phyloP scores from a whole-genome alignment of 2,888 invertebrate genomes.

The Lucinisca nassula region DNA sequence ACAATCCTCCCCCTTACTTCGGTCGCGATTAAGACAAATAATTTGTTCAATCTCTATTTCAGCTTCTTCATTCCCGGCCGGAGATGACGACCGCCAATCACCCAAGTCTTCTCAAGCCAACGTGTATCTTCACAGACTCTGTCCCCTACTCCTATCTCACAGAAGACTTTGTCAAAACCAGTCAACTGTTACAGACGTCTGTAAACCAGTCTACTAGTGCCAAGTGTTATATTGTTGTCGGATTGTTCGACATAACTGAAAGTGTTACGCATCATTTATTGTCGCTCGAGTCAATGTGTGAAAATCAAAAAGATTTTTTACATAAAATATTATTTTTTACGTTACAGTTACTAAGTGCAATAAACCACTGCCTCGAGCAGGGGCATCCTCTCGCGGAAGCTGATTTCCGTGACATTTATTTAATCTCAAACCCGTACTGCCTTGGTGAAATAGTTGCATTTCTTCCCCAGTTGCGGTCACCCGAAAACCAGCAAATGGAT shows the following conservation, averaged over 20 bases:
- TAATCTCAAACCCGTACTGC: constrained; percentile 77
- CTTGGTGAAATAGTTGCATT: constrained; percentile 78
- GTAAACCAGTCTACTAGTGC: constrained; percentile 78
- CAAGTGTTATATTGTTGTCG: constrained; percentile 81
- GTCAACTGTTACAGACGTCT: constrained; percentile 80
- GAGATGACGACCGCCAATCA: constrained; percentile 79
- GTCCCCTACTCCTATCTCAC: constrained; percentile 82
- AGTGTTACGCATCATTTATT: constrained; percentile 77
- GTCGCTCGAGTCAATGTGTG: constrained; percentile 71
- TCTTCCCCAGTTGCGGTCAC: constrained; percentile 80
- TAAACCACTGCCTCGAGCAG: constrained; percentile 83
- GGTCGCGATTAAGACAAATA: no score
- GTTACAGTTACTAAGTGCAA: constrained; percentile 82
- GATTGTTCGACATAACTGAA: constrained; percentile 80
- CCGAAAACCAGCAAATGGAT: constrained; percentile 81
- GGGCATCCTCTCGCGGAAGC: constrained; percentile 81
- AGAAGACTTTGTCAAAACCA: constrained; percentile 82
- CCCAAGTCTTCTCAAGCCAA: constrained; percentile 79
- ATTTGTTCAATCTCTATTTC: no score
- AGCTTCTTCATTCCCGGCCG: constrained; percentile 82
- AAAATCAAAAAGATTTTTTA: constrained; percentile 75
- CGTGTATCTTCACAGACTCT: constrained; percentile 81
- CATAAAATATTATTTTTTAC: constrained; percentile 76
- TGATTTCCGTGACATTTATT: constrained; percentile 81
- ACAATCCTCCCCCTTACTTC: no score